Conservation (phyloP, 2,888 invertebrate genomes). For the Toxonevra muliebris region DNA sequence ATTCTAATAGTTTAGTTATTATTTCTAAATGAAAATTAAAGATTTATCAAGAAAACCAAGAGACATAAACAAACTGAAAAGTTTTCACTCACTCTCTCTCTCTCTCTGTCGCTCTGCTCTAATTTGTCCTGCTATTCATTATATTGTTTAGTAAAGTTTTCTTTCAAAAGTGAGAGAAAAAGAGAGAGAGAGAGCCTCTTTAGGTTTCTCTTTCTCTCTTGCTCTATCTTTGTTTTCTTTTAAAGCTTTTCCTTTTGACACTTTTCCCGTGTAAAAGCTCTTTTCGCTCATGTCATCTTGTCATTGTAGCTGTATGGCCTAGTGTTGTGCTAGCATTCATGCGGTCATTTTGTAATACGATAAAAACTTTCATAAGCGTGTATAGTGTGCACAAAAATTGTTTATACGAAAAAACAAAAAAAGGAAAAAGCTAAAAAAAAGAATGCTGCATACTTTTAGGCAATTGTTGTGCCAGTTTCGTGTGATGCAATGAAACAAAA, state of each 20-base stretch:
- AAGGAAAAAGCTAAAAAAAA: too few species aligned
- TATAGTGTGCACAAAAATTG: neutral
- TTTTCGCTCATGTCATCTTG: slow-evolving; percentile 43
- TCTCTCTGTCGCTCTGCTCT: too few species aligned
- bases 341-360: slow-evolving; percentile 51
- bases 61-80: slow-evolving; percentile 11
- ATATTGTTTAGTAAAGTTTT: too few species aligned
- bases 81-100: neutral
- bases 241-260: slow-evolving; percentile 40
- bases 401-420: neutral
- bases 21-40: too few species aligned
- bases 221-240: neutral
- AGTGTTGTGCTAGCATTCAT: slow-evolving; percentile 61
- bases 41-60: neutral
- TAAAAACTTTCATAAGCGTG: slow-evolving; percentile 17
- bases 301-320: slow-evolving; percentile 51
- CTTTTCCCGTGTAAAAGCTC: slow-evolving; percentile 39
- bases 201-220: neutral
- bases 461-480: too few species aligned
- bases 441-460: too few species aligned
- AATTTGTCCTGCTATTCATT: too few species aligned
- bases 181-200: too few species aligned
- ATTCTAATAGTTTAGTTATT: too few species aligned
- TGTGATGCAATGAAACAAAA: too few species aligned
- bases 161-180: too few species aligned